These are phyloP conservation scores for Florisuga fusca DNA, from an alignment of 2,797 vertebrate species.

Conservation along the genomic window DNA sequence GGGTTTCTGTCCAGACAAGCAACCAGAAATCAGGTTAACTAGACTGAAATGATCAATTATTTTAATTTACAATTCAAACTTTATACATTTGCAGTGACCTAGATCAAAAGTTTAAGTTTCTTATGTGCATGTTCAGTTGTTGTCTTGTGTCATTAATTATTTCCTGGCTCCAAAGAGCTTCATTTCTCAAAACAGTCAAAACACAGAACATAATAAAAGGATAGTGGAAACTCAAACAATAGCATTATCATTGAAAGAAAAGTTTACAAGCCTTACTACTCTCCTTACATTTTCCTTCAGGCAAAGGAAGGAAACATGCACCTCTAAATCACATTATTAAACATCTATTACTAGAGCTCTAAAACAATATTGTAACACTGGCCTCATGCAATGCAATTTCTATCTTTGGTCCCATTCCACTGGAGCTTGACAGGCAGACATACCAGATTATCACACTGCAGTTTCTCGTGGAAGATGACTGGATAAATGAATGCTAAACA, in stretches of 20 bases:
- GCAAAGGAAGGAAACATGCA: neutral
- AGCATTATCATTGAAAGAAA: neutral
- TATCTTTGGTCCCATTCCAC: neutral
- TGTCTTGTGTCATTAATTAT: neutral
- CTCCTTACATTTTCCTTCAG: neutral
- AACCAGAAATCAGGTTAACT: neutral
- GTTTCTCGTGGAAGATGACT: neutral
- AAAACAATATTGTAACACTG: neutral
- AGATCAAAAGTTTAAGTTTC: neutral
- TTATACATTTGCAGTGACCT: neutral
- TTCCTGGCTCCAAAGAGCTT: neutral
- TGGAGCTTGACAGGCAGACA: neutral
- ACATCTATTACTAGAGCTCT: neutral
- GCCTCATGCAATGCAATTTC: neutral
- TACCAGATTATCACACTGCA: neutral
- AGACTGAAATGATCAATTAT: neutral
- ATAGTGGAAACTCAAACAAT: neutral
- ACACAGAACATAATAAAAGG: neutral
- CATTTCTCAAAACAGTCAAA: neutral
- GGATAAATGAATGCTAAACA: neutral
- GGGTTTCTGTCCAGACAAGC: neutral
- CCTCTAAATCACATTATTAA: neutral
- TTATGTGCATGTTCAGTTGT: neutral
- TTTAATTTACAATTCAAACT: neutral
- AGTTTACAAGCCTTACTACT: neutral